A percentile compares a stretch with the other conserved stretches of the same genome.
phyloP scores from a whole-genome alignment of 2,797 vertebrate species.

The Micrastur ruficollis region DNA sequence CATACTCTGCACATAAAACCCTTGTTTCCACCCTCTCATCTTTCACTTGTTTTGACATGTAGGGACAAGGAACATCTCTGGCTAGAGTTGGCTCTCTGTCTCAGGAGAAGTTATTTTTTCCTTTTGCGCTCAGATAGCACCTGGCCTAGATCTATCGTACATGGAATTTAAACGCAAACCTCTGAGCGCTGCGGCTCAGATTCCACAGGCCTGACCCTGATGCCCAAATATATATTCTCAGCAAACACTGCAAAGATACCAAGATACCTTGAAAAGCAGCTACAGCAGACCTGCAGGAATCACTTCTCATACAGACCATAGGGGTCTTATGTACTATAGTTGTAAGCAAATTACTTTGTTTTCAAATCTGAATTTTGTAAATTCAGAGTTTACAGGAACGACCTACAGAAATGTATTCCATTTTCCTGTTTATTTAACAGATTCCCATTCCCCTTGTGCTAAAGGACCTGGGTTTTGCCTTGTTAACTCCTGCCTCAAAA shows the following conservation, averaged over 20 bases:
- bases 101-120: not conserved
- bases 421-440: not conserved
- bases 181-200: not conserved
- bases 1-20: not conserved
- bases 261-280: not conserved
- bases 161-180: constrained; percentile 18
- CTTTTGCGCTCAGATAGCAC: not conserved
- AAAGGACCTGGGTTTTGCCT: not conserved
- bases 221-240: not conserved
- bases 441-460: not conserved
- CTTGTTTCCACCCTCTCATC: not conserved
- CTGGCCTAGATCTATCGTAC: not conserved
- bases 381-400: not conserved
- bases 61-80: not conserved
- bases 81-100: not conserved
- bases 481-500: not conserved
- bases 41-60: not conserved
- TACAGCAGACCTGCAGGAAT: not conserved
- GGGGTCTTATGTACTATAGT: fast-evolving
- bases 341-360: not conserved
- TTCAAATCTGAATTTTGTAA: not conserved
- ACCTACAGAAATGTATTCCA: not conserved
- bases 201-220: not conserved
- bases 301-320: not conserved
- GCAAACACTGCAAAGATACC: not conserved